A percentile compares a stretch with the other conserved stretches of the same genome.
phyloP scores from a whole-genome alignment of 2,113 vertebrate genomes.

The Alosa alosa region DNA sequence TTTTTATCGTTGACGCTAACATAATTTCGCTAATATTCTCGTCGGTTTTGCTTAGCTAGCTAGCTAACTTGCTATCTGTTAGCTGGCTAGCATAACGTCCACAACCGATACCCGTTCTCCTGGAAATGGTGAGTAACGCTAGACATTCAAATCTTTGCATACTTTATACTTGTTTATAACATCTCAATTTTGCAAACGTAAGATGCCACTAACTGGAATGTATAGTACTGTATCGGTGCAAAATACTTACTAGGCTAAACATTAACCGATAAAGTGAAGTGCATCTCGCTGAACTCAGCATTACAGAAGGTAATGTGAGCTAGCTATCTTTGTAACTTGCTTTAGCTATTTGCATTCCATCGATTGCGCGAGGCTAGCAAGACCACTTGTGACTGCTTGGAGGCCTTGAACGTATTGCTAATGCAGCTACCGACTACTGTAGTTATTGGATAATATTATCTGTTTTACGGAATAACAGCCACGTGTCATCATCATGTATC shows the following conservation, averaged over 20 bases:
- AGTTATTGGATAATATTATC: not conserved
- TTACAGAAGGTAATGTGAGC: not conserved
- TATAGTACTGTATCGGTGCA: not conserved
- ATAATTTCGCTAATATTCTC: not conserved
- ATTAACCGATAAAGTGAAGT: not conserved
- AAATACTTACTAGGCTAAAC: not conserved
- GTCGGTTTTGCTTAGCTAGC: slow-evolving; percentile 26
- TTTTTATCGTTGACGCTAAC: not conserved
- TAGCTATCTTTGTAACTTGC: not conserved
- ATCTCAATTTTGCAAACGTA: not conserved
- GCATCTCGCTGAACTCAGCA: not conserved
- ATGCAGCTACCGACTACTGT: not conserved
- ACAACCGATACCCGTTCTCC: slow-evolving; percentile 46
- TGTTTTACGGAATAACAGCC: not conserved
- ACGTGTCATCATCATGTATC: not conserved
- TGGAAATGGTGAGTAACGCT: slow-evolving; percentile 55
- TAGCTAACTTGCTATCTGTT: slow-evolving; percentile 23
- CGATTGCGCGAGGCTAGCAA: not conserved
- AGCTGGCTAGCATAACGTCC: slow-evolving; percentile 37
- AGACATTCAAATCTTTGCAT: too few species aligned
- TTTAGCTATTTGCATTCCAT: not conserved
- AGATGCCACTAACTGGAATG: not conserved
- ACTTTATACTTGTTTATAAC: not conserved
- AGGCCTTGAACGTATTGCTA: not conserved
- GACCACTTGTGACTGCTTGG: not conserved